Evolutionary conservation across 1,140 invertebrate species (phyloP), one percentile per base, ranked within the genome.

Genomic region (Cardiocondyla obscurior): DNA sequence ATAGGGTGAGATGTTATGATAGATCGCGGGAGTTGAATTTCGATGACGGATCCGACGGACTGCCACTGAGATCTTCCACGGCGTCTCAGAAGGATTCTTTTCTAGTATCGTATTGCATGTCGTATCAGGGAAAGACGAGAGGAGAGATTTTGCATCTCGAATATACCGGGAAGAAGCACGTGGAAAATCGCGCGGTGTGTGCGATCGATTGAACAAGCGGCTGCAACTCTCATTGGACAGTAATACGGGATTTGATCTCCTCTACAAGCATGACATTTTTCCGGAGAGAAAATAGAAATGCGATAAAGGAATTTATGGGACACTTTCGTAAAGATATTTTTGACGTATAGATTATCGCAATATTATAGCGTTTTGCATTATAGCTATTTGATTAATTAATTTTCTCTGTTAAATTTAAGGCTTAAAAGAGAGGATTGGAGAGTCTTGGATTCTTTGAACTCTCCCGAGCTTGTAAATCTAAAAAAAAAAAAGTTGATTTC

Each of bases 181-280:
- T 72, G 69, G 49, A 72, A 55, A 72, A 72, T 72, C 19, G 49
- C 69, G 33, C 33, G 65, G 16, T n/a, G 28, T n/a, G 28, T 30
- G 28, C 65, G 49, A 72, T 53, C 46, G 69, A 55, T 72, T 16
- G 33, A 39, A 69, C 10, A 25, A 8, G 42, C 16, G 42, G 42
- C 6, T 28, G 42, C 12, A 33, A 33, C 2, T 10, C 2, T 10
- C 14, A 7, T 39, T 16, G 14, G 33, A 3, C 3, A 25, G 69
- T 55, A 39, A 25, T 25, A 39, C 14, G 33, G 16, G 19, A 70
- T 51, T 36, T 25, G 8, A 8, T 46, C 46, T n/a, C n/a, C n/a
- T n/a, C 12, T 30, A 30, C n/a, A n/a, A 49, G 5, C 5, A 25
- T 5, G 16, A 12, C 10, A 6, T 25, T 46, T 28, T 10, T 33